Conservation (phyloP, 2,113 vertebrate genomes). For the Eptesicus fuscus region DNA sequence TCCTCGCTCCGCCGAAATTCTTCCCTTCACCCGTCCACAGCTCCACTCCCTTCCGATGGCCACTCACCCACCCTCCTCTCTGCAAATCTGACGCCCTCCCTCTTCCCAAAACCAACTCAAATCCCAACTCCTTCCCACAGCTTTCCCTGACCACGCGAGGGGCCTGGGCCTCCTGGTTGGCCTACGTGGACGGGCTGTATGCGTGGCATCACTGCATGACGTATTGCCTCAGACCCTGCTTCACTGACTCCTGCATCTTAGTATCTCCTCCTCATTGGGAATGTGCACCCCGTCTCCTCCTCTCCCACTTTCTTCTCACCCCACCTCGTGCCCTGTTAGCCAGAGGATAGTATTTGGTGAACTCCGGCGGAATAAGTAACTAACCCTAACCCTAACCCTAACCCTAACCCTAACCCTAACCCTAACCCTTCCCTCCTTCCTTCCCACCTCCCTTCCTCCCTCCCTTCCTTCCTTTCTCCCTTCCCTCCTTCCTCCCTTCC, state of each 20-base stretch:
- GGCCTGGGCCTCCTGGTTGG: background rate
- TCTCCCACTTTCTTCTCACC: no score
- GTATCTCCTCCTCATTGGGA: background rate
- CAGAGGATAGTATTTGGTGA: background rate
- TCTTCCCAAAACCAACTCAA: background rate
- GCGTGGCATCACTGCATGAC: accelerated
- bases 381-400: no score
- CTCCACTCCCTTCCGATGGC: no score
- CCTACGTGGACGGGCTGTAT: accelerated
- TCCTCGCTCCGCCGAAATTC: accelerated
- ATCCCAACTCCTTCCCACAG: background rate
- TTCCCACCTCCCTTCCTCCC: no score
- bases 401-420: no score
- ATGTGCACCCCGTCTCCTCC: accelerated
- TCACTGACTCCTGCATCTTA: accelerated
- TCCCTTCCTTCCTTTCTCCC: no score
- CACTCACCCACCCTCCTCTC: background rate
- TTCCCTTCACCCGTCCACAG: no score
- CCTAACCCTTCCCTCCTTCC: no score
- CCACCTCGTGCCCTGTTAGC: background rate
- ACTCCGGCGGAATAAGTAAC: background rate
- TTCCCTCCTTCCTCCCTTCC: no score
- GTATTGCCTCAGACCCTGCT: background rate
- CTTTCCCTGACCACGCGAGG: no score
- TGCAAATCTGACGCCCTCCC: background rate